Evolutionary conservation across 2,113 vertebrate genomes (phyloP).

Genomic region (Leucopternis melanops): DNA sequence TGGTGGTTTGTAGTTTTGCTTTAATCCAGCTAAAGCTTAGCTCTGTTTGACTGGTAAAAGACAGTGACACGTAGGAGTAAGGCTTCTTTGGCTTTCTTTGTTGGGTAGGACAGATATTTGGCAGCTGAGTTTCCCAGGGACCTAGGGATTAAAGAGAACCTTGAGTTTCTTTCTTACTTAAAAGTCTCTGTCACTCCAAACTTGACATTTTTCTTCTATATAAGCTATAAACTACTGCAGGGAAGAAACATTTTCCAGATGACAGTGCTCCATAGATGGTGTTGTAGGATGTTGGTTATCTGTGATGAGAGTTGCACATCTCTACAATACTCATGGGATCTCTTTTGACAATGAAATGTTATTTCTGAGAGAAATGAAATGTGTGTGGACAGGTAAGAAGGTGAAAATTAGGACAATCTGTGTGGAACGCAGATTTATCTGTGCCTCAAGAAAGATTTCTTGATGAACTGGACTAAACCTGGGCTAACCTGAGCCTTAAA

Average conservation of each 20-base stretch:
- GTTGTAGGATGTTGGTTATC: neutral
- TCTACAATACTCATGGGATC: neutral
- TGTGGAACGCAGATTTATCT: neutral
- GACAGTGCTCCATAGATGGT: conserved; percentile 7
- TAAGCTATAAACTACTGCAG: conserved; percentile 42
- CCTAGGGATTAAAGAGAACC: conserved; percentile 37
- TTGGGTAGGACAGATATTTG: conserved; percentile 59
- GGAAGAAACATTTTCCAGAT: conserved; percentile 36
- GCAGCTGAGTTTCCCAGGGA: conserved; percentile 34
- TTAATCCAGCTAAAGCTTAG: conserved; percentile 60
- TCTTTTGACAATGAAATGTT: neutral
- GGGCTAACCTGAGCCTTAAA: neutral
- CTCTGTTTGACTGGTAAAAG: conserved; percentile 57
- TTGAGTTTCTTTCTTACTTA: conserved; percentile 19
- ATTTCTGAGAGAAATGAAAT: neutral
- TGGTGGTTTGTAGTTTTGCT: conserved; percentile 49
- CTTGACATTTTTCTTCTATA: conserved; percentile 26
- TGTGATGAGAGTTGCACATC: neutral
- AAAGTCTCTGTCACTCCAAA: conserved; percentile 15
- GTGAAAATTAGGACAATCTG: neutral
- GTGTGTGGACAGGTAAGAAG: neutral
- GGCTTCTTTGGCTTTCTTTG: conserved; percentile 39
- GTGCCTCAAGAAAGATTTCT: neutral
- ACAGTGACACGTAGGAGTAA: conserved; percentile 53
- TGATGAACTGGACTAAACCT: neutral